Conservation (phyloP, 2,797 vertebrate genomes). For the Poecilia velifera region DNA sequence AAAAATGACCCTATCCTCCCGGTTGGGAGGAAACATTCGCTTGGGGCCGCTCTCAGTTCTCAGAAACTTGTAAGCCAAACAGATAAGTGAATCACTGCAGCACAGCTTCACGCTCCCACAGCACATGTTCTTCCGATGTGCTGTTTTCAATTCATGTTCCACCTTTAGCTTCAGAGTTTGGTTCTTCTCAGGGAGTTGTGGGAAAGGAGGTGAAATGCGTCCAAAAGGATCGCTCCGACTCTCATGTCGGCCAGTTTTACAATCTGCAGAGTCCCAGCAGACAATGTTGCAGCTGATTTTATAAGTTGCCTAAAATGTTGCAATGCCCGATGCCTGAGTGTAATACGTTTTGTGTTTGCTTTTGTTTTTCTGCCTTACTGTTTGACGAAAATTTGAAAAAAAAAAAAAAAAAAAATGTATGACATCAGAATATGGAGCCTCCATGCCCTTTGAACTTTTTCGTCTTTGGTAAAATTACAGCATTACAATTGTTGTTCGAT, state of each 20-base stretch:
- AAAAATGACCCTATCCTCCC: slow-evolving; percentile 50
- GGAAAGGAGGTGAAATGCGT: background rate
- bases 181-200: background rate
- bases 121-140: slow-evolving; percentile 21
- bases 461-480: background rate
- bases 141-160: background rate
- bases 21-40: slow-evolving; percentile 42
- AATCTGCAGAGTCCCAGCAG: background rate
- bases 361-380: no score
- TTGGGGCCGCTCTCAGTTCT: slow-evolving; percentile 18
- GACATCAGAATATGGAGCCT: background rate
- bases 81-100: slow-evolving; percentile 11
- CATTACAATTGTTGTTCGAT: background rate
- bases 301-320: background rate
- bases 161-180: slow-evolving; percentile 10
- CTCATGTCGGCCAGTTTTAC: background rate
- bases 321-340: background rate
- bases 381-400: background rate
- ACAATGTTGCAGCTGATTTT: background rate
- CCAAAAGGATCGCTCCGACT: background rate
- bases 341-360: background rate
- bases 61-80: slow-evolving; percentile 17
- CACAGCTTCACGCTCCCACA: slow-evolving; percentile 20
- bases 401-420: background rate
- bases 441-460: background rate